Conservation (phyloP, 2,888 invertebrate genomes). For the Folsomia candida region DNA sequence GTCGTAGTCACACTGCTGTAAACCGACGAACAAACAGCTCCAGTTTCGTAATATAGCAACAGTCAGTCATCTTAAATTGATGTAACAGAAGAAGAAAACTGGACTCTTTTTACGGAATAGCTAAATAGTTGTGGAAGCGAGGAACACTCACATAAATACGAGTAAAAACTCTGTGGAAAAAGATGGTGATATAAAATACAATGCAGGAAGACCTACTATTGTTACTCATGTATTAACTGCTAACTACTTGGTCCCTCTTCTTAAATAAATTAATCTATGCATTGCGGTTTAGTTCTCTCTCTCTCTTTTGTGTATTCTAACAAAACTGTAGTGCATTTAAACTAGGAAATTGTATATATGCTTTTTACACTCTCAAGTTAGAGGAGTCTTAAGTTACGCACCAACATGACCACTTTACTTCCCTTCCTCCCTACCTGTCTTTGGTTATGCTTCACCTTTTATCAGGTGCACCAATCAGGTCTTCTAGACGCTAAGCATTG, state of each 20-base stretch:
- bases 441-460: slow-evolving; percentile 14
- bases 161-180: no score
- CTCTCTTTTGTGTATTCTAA: neutral
- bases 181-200: neutral
- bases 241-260: neutral
- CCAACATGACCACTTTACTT: neutral
- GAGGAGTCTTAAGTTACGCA: neutral
- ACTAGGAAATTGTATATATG: neutral
- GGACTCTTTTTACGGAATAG: neutral
- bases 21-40: neutral
- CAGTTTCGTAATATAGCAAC: no score
- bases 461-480: slow-evolving; percentile 31
- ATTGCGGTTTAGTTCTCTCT: neutral
- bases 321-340: neutral
- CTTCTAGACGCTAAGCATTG: slow-evolving; percentile 2
- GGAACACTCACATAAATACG: no score
- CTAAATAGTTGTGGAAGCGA: no score
- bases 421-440: slow-evolving; percentile 22
- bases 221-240: neutral
- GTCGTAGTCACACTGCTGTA: neutral
- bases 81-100: neutral
- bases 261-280: slow-evolving; percentile 14
- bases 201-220: neutral
- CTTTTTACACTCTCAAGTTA: slow-evolving; percentile 23
- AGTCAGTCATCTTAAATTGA: no score